A percentile compares a stretch with the other conserved stretches of the same genome.
Conservation (phyloP, 2,888 invertebrate genomes). For the Tricholauxania praeusta region DNA sequence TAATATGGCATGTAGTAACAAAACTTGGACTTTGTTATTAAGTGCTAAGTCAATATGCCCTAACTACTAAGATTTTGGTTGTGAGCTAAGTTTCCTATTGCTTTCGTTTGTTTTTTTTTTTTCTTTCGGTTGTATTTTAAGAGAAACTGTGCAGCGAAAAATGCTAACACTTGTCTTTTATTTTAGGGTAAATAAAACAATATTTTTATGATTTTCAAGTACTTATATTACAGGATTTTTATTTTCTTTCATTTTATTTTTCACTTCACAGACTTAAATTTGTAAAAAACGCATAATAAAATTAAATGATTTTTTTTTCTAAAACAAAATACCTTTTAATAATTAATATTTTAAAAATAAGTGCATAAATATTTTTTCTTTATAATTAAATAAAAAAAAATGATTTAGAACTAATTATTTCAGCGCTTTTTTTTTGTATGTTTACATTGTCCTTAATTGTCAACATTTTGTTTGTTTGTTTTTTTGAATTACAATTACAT, state of each 20-base stretch:
- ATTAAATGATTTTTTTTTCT: constrained; percentile 4
- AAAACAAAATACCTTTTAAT: not conserved
- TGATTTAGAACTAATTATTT: constrained; percentile 27
- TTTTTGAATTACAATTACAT: not conserved
- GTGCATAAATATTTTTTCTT: constrained; percentile 1
- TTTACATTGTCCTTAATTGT: constrained; percentile 14
- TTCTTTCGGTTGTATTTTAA: too few relatives aligned
- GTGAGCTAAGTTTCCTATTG: too few relatives aligned
- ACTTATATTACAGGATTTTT: constrained; percentile 29
- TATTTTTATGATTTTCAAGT: constrained; percentile 14
- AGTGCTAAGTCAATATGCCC: too few relatives aligned
- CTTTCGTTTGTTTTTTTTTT: too few relatives aligned
- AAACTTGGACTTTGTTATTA: too few relatives aligned
- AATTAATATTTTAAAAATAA: constrained; percentile 16
- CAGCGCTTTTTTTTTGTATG: constrained; percentile 18
- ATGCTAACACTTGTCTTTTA: too few relatives aligned
- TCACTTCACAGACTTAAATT: constrained; percentile 27
- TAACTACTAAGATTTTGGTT: too few relatives aligned
- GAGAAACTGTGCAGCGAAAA: too few relatives aligned
- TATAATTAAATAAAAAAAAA: constrained; percentile 21
- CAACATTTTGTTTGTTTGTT: constrained; percentile 1
- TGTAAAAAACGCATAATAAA: constrained; percentile 11
- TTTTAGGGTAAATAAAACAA: not conserved
- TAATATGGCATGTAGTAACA: too few relatives aligned
- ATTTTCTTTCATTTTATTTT: not conserved